Conservation (phyloP, 92 coral and sea anemone species). For the Heteractis magnifica region DNA sequence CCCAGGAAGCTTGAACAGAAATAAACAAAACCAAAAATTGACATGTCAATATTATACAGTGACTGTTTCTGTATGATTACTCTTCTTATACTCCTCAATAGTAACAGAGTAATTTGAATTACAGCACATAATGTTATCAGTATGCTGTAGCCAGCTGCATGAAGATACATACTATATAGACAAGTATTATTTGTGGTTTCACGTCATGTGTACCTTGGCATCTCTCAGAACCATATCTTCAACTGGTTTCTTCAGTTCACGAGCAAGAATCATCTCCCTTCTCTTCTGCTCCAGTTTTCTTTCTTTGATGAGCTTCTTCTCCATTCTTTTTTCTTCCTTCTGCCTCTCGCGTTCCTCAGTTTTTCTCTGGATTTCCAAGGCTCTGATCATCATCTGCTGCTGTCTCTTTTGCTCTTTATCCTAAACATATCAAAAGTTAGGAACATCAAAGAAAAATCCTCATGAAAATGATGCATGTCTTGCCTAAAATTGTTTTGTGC, state of each 20-base stretch:
- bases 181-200: too few species aligned
- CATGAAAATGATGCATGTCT: not conserved
- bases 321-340: slow-evolving; percentile 92
- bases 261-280: slow-evolving; percentile 92
- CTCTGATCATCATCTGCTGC: slow-evolving; percentile 86
- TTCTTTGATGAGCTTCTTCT: slow-evolving; percentile 86
- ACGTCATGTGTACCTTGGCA: slow-evolving; percentile 67
- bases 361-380: slow-evolving; percentile 76
- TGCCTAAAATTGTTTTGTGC: too few species aligned
- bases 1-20: too few species aligned
- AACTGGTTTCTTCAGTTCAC: slow-evolving; percentile 93
- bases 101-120: too few species aligned
- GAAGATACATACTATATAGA: not conserved
- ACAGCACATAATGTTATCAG: not conserved
- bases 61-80: too few species aligned
- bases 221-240: slow-evolving; percentile 97
- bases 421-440: slow-evolving; percentile 20
- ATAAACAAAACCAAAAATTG: too few species aligned
- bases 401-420: slow-evolving; percentile 81
- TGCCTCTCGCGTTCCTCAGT: slow-evolving; percentile 90
- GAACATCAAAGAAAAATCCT: not conserved
- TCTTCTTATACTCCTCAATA: too few species aligned
- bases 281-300: slow-evolving; percentile 97
- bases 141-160: not conserved
- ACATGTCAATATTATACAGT: too few species aligned